Base-by-base conservation (phyloP, 2,888 invertebrate genomes). In the Cephalotes varians region DNA sequence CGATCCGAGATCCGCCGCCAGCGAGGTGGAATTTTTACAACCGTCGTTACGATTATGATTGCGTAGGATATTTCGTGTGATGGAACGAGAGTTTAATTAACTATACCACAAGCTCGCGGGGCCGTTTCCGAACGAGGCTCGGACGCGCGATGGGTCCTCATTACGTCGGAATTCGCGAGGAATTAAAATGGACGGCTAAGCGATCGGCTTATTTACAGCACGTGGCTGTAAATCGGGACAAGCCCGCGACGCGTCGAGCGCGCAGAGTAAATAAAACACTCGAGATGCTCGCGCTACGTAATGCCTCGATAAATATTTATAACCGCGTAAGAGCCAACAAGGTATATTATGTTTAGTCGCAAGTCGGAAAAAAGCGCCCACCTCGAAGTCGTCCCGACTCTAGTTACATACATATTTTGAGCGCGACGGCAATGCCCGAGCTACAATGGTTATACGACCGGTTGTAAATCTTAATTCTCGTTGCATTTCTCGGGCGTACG, bases 391-490 rank as follows among this genome's bases (percentile, higher is more conserved):
- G 81, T 85, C 76, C 73, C 51, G 84, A 82, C 67, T 82, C 82
- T 85, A 81, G 87, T 83, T 77, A 65, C 80, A 82, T 81, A 49
- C 64, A 74, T 71, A 82, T 79, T 65, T 79, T 74, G 54, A 69
- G 28, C 44, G 56, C 72, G n/a, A 74, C 47, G 51, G 60, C 77
- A 74, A 60, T n/a, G 56, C 12, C 31, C 65, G 49, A n/a, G 49
- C 49, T 25, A 86, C 86, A 85, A 90, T 90, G 82, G 84, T 87
- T 86, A 85, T 90, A 90, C 90, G 87, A 85, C 84, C n/a, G 37
- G 86, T 54, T 86, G 85, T 90, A 90, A 90, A 90, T 90, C 90
- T 88, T 88, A 87, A 88, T 88, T 86, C 85, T 82, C 74, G 74
- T 83, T 83, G 87, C 85, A 76, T 84, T 83, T 88, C 85, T 74